These are phyloP conservation scores for Hirtodrosophila duncani DNA, from an alignment of 2,888 invertebrate genomes.

Conservation along the genomic window DNA sequence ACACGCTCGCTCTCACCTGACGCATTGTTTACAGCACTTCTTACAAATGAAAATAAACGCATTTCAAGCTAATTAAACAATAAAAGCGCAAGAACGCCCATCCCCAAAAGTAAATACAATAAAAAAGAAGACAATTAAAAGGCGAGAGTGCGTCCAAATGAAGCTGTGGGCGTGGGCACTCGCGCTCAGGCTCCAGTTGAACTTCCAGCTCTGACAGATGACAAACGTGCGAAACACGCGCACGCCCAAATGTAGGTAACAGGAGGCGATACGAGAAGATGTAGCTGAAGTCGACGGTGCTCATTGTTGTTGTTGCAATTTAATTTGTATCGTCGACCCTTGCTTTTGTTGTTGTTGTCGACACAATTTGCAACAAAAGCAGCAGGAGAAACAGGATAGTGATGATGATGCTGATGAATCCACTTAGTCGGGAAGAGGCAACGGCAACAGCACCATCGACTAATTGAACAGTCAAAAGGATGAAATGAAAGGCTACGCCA, in stretches of 20 bases:
- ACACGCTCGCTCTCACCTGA: conserved; percentile 28
- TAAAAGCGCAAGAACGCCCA: conserved; percentile 45
- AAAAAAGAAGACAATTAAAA: conserved; percentile 47
- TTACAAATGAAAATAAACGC: conserved; percentile 70
- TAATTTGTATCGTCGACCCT: conserved; percentile 68
- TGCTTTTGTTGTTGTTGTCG: conserved; percentile 35
- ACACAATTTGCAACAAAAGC: conserved; percentile 55
- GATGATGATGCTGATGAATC: conserved; percentile 55
- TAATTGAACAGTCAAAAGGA: conserved; percentile 63
- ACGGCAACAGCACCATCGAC: conserved; percentile 29
- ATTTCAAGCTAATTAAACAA: conserved; percentile 72
- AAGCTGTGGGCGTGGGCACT: conserved; percentile 30
- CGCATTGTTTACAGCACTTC: conserved; percentile 64
- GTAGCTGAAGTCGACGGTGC: conserved; percentile 18
- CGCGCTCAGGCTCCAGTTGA: conserved; percentile 11
- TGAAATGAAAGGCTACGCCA: conserved; percentile 22
- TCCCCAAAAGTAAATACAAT: conserved; percentile 39
- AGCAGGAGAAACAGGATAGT: conserved; percentile 30
- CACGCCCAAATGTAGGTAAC: conserved; percentile 59
- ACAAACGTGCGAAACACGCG: conserved; percentile 42
- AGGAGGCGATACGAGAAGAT: conserved; percentile 23
- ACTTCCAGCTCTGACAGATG: conserved; percentile 50
- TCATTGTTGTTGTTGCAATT: conserved; percentile 66
- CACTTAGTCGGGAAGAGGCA: conserved; percentile 48
- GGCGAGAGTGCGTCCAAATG: conserved; percentile 18